Evolutionary conservation across 2,888 invertebrate species (phyloP).

Genomic region (Conops quadrifasciatus): DNA sequence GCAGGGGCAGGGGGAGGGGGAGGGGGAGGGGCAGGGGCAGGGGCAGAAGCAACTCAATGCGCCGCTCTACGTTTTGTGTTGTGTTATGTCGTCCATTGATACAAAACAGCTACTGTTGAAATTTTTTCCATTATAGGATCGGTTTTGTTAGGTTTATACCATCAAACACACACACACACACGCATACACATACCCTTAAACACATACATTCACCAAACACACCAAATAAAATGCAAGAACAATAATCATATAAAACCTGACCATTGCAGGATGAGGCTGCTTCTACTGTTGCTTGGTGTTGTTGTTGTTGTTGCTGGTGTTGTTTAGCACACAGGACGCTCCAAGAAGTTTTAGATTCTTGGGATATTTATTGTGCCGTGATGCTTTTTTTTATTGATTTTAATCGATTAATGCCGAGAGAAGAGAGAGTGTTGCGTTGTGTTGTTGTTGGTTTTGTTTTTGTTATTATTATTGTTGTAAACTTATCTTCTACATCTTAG

Average conservation of each 20-base stretch:
- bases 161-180: conserved; percentile 37
- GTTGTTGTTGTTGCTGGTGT: no score
- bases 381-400: conserved; percentile 21
- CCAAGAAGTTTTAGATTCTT: no score
- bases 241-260: not conserved
- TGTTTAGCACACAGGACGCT: no score
- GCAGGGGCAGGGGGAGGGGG: not conserved
- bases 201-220: conserved; percentile 4
- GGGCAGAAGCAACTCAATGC: conserved; percentile 20
- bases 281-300: not conserved
- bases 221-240: not conserved
- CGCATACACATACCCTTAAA: conserved; percentile 17
- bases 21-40: not conserved
- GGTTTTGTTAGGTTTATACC: conserved; percentile 9
- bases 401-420: conserved; percentile 20
- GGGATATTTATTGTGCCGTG: not conserved
- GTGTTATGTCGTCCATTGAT: conserved; percentile 36
- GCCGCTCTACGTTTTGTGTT: not conserved
- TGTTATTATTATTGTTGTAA: conserved; percentile 39
- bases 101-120: conserved; percentile 48
- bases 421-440: not conserved
- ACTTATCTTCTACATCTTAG: conserved; percentile 22
- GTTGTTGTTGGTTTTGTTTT: conserved; percentile 6
- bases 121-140: conserved; percentile 21
- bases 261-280: not conserved